Conservation (phyloP, 2,113 vertebrate species). For the Atherinomorus stipes region DNA sequence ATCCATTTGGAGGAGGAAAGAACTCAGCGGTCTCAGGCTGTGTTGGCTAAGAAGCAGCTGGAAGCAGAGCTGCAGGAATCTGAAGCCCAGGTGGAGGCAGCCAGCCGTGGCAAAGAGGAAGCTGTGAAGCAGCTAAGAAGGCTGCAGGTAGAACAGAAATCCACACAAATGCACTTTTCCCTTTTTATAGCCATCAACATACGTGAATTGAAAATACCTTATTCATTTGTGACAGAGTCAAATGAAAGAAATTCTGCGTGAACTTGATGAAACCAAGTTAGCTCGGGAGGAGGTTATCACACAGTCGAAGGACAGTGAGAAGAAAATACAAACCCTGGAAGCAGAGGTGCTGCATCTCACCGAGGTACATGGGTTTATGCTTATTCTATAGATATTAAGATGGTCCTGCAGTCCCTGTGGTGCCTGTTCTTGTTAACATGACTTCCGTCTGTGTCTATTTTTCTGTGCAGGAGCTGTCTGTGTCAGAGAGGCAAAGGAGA, state of each 20-base stretch:
- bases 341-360: constrained; percentile 88
- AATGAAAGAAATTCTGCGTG: constrained; percentile 89
- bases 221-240: constrained; percentile 79
- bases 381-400: not conserved
- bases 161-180: fast-evolving
- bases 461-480: constrained; percentile 84
- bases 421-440: not conserved
- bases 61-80: constrained; percentile 89
- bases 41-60: constrained; percentile 86
- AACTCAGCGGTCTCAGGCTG: constrained; percentile 86
- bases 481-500: constrained; percentile 86
- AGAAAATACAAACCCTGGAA: constrained; percentile 89
- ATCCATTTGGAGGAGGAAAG: constrained; percentile 89
- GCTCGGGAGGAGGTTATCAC: constrained; percentile 86
- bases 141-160: constrained; percentile 83
- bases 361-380: constrained; percentile 79
- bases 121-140: constrained; percentile 86
- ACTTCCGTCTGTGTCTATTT: not conserved
- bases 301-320: constrained; percentile 88
- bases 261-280: constrained; percentile 87
- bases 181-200: not conserved
- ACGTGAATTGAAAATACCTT: not conserved
- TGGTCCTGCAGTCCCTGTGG: no score
- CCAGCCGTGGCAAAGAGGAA: constrained; percentile 87
- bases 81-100: constrained; percentile 82